Evolutionary conservation across 2,113 vertebrate species (phyloP).

Genomic region (Mola mola): DNA sequence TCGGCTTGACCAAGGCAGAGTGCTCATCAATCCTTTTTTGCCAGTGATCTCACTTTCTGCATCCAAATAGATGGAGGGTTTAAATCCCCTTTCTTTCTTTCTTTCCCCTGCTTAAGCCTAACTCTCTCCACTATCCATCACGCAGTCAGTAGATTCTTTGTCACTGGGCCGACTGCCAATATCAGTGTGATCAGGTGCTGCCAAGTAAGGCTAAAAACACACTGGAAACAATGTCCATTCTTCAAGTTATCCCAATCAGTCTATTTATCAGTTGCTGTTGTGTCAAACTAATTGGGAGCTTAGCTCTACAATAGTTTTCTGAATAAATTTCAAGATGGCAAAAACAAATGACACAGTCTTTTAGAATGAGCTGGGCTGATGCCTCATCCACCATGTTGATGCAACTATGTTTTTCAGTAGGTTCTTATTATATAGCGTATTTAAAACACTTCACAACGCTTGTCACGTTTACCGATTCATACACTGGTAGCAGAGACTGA

Average conservation of each 20-base stretch:
- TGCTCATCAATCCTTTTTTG: conserved; percentile 55
- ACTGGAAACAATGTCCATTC: conserved; percentile 25
- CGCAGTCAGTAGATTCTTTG: conserved; percentile 49
- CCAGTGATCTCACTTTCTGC: conserved; percentile 50
- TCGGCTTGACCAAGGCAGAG: conserved; percentile 32
- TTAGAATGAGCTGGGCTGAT: too few species aligned
- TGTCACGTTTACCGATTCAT: too few species aligned
- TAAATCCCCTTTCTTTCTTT: conserved; percentile 46
- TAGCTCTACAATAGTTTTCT: too few species aligned
- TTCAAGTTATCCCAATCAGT: conserved; percentile 20
- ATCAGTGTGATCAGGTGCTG: conserved; percentile 45
- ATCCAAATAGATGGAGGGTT: conserved; percentile 49
- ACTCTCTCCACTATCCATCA: conserved; percentile 52
- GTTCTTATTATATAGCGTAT: too few species aligned
- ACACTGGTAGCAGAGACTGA: too few species aligned
- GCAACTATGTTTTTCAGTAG: too few species aligned
- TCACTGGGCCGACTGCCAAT: conserved; percentile 46
- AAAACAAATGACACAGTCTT: background rate
- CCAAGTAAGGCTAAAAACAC: conserved; percentile 30
- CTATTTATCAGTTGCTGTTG: conserved; percentile 12
- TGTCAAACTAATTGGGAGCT: background rate
- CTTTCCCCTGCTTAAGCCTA: background rate
- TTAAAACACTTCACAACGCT: too few species aligned
- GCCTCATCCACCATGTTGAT: too few species aligned
- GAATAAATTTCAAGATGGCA: too few species aligned